These are phyloP conservation scores for Stegodyphus dumicola DNA, from an alignment of 1,140 invertebrate genomes.

Conservation along the genomic window DNA sequence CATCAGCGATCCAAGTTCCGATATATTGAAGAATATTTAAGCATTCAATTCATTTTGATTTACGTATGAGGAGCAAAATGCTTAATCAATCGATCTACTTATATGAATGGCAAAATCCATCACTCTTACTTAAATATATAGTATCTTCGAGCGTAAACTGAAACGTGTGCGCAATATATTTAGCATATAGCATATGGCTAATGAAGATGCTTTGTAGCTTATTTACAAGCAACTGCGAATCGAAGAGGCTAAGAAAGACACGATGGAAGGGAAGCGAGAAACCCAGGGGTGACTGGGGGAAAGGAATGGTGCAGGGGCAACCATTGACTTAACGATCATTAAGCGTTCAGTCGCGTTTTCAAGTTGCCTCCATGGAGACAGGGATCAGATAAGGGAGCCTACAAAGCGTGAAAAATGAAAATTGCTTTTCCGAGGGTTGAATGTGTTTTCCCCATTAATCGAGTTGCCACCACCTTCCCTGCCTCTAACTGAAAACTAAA, in stretches of 20 bases:
- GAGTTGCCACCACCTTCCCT: slow-evolving; percentile 44
- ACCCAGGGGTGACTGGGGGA: background rate
- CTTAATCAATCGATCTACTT: too few species aligned
- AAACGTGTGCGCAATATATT: too few species aligned
- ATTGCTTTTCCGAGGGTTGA: slow-evolving; percentile 45
- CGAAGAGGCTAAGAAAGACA: background rate
- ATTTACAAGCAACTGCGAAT: background rate
- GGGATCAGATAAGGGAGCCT: slow-evolving; percentile 46
- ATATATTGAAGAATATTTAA: too few species aligned
- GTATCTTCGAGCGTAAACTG: too few species aligned
- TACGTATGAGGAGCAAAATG: too few species aligned
- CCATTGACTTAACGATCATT: slow-evolving; percentile 52
- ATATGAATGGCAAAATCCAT: too few species aligned
- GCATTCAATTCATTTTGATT: too few species aligned
- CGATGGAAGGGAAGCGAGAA: background rate
- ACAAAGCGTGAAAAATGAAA: slow-evolving; percentile 59
- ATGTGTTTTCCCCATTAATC: slow-evolving; percentile 56
- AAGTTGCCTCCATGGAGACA: slow-evolving; percentile 30
- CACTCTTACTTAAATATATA: too few species aligned
- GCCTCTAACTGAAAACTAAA: slow-evolving; percentile 45
- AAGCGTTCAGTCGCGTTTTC: slow-evolving; percentile 45
- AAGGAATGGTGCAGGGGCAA: background rate
- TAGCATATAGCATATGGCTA: too few species aligned
- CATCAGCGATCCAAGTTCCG: too few species aligned
- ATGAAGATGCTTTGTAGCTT: background rate